Evolutionary conservation across 2,113 vertebrate species (phyloP).

Genomic region (Gnathonemus longibarbis): DNA sequence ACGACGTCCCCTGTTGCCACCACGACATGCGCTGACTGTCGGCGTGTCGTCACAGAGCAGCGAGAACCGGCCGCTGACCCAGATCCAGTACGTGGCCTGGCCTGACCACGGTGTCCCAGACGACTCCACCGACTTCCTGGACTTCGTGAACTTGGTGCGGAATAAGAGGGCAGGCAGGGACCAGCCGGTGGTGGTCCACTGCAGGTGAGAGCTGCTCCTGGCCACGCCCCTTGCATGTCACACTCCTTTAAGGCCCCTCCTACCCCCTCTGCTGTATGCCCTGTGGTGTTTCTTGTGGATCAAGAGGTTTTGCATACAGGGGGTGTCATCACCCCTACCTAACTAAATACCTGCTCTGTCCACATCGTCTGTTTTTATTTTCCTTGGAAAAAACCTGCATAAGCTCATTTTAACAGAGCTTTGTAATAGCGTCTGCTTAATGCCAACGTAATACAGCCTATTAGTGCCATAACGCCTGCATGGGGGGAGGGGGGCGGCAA

Average conservation of each 20-base stretch:
- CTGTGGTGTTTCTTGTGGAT: not conserved
- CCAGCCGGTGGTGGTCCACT: constrained; percentile 92
- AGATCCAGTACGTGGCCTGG: constrained; percentile 96
- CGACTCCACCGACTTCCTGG: constrained; percentile 91
- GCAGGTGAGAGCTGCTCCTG: constrained; percentile 71
- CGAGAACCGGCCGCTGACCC: constrained; percentile 81
- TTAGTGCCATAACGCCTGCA: not conserved
- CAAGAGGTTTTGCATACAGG: not conserved
- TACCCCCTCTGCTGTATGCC: not conserved
- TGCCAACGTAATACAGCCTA: not conserved
- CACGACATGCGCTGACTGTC: not conserved
- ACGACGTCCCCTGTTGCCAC: not conserved
- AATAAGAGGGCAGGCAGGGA: constrained; percentile 81
- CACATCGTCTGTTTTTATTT: not conserved
- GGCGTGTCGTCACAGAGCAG: constrained; percentile 63
- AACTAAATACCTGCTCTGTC: not conserved
- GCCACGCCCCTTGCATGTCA: not conserved
- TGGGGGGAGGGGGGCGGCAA: not conserved
- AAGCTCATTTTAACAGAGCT: not conserved
- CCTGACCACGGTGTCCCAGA: constrained; percentile 96
- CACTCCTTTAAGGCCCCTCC: not conserved
- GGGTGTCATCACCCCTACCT: not conserved
- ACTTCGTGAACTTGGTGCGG: constrained; percentile 86
- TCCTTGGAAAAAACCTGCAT: not conserved
- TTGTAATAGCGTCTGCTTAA: not conserved